phyloP scores from a whole-genome alignment of 92 coral and sea anemone genomes.

The Palythoa caribaeorum region DNA sequence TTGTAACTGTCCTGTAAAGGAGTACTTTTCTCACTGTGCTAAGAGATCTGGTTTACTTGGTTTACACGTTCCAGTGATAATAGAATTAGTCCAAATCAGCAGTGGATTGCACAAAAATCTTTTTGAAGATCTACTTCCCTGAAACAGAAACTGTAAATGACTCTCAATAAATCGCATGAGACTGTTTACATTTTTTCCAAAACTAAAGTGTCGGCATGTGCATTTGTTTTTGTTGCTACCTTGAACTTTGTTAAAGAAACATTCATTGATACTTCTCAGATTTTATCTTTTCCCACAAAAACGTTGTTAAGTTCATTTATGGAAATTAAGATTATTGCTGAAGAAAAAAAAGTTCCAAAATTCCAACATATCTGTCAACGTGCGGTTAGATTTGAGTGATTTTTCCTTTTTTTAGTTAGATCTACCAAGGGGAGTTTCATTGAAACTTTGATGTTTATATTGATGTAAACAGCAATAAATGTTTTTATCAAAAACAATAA shows the following conservation, averaged over 20 bases:
- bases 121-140: no score
- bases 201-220: constrained; percentile 9
- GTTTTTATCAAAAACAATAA: constrained; percentile 5
- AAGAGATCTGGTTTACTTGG: neutral
- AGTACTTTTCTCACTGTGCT: neutral
- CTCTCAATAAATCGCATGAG: neutral
- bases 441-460: constrained; percentile 12
- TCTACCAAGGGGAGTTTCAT: constrained; percentile 9
- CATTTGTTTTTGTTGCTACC: constrained; percentile 11
- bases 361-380: constrained; percentile 8
- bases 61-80: neutral
- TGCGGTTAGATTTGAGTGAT: constrained; percentile 13
- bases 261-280: constrained; percentile 2
- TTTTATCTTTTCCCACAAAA: constrained; percentile 32
- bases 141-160: constrained; percentile 6
- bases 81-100: no score
- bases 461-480: constrained; percentile 12
- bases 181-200: constrained; percentile 9
- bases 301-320: constrained; percentile 27
- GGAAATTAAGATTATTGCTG: neutral
- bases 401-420: constrained; percentile 31
- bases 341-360: neutral
- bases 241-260: neutral
- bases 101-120: no score
- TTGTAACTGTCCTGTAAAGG: no score